phyloP scores from a whole-genome alignment of 2,888 invertebrate genomes.

The Epinotia nisella region DNA sequence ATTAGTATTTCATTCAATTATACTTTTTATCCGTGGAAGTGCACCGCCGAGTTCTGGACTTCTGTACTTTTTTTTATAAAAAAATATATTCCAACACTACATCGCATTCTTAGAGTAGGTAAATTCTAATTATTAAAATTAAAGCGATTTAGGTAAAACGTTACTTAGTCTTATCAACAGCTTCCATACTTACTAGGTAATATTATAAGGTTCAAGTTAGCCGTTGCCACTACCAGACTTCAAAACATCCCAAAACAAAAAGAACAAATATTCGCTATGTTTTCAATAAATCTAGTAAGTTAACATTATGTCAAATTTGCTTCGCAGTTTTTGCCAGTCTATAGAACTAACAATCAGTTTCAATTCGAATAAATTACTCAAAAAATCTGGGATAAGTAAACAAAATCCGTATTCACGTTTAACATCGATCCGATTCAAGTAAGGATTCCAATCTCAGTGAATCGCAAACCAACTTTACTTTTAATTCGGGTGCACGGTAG shows the following conservation, averaged over 20 bases:
- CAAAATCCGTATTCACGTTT: background rate
- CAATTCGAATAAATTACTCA: background rate
- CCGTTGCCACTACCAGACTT: conserved; percentile 23
- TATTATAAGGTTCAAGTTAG: conserved; percentile 36
- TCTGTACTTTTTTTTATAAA: conserved; percentile 27
- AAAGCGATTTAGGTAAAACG: conserved; percentile 46
- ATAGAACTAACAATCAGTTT: no score
- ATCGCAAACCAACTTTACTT: background rate
- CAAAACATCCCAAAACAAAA: conserved; percentile 5
- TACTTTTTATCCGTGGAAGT: background rate
- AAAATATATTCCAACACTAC: conserved; percentile 48
- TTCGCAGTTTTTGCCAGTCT: background rate
- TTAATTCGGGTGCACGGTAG: conserved; percentile 13
- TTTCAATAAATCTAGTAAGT: background rate
- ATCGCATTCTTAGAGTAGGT: conserved; percentile 45
- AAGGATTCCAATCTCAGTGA: background rate
- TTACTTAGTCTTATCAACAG: conserved; percentile 44
- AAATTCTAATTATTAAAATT: conserved; percentile 46
- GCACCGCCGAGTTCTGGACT: background rate
- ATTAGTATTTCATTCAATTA: background rate
- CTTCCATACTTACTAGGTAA: conserved; percentile 33
- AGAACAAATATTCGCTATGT: background rate
- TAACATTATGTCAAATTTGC: background rate
- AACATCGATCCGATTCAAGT: background rate
- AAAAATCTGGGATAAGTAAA: background rate